Conservation (phyloP, 2,888 invertebrate species). For the Rhagophthalmus giganteus region DNA sequence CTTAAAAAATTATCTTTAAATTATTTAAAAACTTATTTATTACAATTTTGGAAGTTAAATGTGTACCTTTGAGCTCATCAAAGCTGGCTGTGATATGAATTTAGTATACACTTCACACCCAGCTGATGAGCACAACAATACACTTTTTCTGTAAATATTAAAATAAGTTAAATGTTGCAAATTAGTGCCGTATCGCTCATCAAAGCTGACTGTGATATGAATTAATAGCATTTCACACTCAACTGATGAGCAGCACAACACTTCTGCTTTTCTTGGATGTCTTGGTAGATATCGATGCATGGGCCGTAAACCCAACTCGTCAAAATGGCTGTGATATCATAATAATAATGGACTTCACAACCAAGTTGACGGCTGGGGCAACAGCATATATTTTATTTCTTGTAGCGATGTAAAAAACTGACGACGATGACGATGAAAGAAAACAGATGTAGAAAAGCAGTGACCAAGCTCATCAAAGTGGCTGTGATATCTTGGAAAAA, state of each 20-base stretch:
- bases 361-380: slow-evolving; percentile 75
- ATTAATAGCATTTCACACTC: slow-evolving; percentile 76
- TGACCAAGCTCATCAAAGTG: slow-evolving; percentile 91
- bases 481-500: slow-evolving; percentile 89
- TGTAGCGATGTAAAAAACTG: slow-evolving; percentile 32
- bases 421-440: slow-evolving; percentile 4
- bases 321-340: slow-evolving; percentile 94
- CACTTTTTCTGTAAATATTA: slow-evolving; percentile 25
- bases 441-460: slow-evolving; percentile 21
- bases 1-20: neutral
- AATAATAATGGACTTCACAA: slow-evolving; percentile 68
- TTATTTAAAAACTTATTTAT: neutral
- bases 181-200: slow-evolving; percentile 72
- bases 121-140: slow-evolving; percentile 74
- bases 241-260: slow-evolving; percentile 80
- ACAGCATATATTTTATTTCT: slow-evolving; percentile 30
- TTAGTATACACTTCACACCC: slow-evolving; percentile 78
- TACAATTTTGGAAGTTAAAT: neutral
- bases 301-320: slow-evolving; percentile 76
- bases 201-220: slow-evolving; percentile 99
- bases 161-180: neutral
- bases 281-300: slow-evolving; percentile 42
- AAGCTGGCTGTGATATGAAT: slow-evolving; percentile 98
- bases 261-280: slow-evolving; percentile 19
- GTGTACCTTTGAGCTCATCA: slow-evolving; percentile 73